Evolutionary conservation across 1,140 invertebrate species (phyloP).

Genomic region (Trichogramma pretiosum): DNA sequence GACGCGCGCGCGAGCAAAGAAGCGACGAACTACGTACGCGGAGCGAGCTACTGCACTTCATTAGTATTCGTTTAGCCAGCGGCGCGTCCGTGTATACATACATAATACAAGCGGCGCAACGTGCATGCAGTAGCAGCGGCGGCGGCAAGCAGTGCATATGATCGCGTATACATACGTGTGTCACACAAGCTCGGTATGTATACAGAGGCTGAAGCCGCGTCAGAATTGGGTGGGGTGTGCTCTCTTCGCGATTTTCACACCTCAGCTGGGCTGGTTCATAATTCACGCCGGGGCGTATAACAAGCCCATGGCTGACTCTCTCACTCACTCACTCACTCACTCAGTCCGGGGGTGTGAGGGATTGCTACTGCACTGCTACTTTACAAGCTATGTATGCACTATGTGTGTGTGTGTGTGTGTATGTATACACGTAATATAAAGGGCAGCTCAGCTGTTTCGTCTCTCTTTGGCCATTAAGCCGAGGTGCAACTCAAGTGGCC

Average conservation of each 20-base stretch:
- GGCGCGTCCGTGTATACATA: neutral
- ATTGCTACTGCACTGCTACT: too few relatives aligned
- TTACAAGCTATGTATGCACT: too few relatives aligned
- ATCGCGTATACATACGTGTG: too few relatives aligned
- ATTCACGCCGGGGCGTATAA: too few relatives aligned
- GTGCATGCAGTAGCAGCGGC: too few relatives aligned
- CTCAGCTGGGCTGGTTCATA: slow-evolving; percentile 15
- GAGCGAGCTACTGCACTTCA: neutral
- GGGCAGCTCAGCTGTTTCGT: neutral
- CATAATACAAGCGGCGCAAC: neutral
- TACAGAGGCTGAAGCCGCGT: neutral
- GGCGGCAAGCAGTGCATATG: neutral
- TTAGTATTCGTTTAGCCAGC: slow-evolving; percentile 16
- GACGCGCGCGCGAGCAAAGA: neutral
- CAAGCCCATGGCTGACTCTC: slow-evolving; percentile 2
- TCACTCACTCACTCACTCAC: too few relatives aligned
- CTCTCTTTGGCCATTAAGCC: neutral
- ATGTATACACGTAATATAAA: neutral
- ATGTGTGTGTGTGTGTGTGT: too few relatives aligned
- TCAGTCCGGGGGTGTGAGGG: too few relatives aligned
- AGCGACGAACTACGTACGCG: neutral
- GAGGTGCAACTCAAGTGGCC: neutral
- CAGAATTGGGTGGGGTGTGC: neutral
- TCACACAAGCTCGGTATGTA: too few relatives aligned
- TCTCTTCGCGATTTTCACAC: slow-evolving; percentile 17